Conservation (phyloP, 2,797 vertebrate genomes). For the Antennarius maculatus region DNA sequence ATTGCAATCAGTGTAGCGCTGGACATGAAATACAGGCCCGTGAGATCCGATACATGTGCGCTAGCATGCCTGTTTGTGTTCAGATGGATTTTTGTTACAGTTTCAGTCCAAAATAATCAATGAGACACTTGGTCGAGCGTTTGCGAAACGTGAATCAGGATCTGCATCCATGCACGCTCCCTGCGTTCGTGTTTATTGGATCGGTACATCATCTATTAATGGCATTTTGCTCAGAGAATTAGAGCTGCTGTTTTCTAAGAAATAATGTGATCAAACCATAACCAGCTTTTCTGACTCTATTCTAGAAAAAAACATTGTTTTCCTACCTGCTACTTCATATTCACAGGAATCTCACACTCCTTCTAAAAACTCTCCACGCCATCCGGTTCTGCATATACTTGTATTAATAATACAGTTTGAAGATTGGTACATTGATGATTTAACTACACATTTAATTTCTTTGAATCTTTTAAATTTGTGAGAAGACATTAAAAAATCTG, state of each 20-base stretch:
- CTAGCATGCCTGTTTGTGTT: constrained; percentile 40
- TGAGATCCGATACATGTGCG: constrained; percentile 56
- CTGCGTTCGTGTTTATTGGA: constrained; percentile 14
- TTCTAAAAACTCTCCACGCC: not conserved
- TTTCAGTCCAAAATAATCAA: constrained; percentile 63
- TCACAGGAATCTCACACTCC: not conserved
- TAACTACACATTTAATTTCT: not conserved
- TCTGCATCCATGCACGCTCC: not conserved
- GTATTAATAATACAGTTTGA: not conserved
- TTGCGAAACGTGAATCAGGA: constrained; percentile 44
- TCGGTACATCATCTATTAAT: not conserved
- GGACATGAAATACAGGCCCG: constrained; percentile 61
- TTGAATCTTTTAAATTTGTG: not conserved
- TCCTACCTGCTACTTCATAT: too few relatives aligned
- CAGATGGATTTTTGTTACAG: constrained; percentile 56
- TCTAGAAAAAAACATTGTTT: too few relatives aligned
- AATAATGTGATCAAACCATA: not conserved
- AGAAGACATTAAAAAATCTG: not conserved
- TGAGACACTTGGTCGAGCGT: constrained; percentile 42
- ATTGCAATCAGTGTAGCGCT: constrained; percentile 81
- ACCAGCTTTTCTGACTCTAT: not conserved
- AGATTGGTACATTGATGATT: not conserved
- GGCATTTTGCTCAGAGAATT: not conserved
- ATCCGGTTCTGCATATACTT: not conserved
- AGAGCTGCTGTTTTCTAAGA: not conserved